These are phyloP conservation scores for Phataginus tricuspis DNA, from an alignment of 2,797 vertebrate species.

Conservation along the genomic window DNA sequence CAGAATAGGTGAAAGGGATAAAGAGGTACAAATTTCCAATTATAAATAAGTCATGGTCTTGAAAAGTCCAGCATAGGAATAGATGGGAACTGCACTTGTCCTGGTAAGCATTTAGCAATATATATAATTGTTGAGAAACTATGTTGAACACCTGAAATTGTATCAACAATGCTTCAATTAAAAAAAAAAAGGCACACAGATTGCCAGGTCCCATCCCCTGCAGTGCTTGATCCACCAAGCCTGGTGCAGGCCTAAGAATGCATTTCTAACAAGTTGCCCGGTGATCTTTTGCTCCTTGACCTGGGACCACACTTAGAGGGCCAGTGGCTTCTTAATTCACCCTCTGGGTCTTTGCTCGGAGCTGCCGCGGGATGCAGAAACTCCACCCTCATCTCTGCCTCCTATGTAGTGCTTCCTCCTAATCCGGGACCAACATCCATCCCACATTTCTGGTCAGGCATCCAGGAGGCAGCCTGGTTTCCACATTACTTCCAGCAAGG, in stretches of 20 bases:
- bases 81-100: no score
- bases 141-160: no score
- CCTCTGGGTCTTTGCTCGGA: neutral
- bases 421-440: neutral
- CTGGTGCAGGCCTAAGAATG: neutral
- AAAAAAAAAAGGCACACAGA: neutral
- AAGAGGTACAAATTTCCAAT: no score
- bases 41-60: no score
- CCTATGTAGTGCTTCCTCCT: neutral
- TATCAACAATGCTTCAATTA: no score
- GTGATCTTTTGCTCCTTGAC: neutral
- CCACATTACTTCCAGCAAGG: slow-evolving; percentile 45
- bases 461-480: slow-evolving; percentile 21
- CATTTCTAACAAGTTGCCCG: neutral
- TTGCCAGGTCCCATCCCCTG: neutral
- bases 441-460: neutral
- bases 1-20: no score
- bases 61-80: no score
- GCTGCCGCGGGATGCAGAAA: neutral
- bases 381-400: neutral
- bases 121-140: no score
- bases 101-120: no score
- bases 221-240: neutral
- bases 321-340: neutral
- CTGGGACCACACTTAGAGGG: neutral